Percentiles rank a stretch among this genome's conserved stretches.
phyloP scores from a whole-genome alignment of 2,113 vertebrate genomes.

The Halcyon senegalensis region DNA sequence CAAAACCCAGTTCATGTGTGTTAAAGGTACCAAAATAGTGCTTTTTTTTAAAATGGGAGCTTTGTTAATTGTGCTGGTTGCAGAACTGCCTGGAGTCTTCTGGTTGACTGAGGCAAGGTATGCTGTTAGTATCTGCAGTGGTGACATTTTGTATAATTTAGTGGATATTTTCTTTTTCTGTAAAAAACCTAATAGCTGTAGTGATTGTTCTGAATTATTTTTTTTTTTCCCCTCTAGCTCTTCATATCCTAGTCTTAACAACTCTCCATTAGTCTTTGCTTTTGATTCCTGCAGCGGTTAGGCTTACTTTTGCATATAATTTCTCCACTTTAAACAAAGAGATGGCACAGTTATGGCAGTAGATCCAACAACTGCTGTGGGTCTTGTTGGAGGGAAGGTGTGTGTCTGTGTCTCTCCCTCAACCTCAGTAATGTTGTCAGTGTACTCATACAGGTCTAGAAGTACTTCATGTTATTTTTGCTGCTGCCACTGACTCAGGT shows the following conservation, averaged over 20 bases:
- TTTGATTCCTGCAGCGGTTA: neutral
- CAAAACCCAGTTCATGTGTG: neutral
- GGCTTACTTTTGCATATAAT: neutral
- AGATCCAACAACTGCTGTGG: neutral
- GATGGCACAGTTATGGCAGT: neutral
- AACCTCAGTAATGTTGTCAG: neutral
- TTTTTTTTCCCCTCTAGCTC: neutral
- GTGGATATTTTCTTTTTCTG: neutral
- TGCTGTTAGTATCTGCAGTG: neutral
- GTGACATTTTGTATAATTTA: neutral
- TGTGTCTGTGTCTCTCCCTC: neutral
- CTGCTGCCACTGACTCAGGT: neutral
- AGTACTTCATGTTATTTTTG: neutral
- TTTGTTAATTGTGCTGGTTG: neutral
- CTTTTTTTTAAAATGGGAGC: neutral
- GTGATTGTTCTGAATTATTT: neutral
- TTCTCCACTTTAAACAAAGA: neutral
- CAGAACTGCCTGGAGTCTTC: neutral
- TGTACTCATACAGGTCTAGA: neutral
- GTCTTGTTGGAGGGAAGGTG: neutral
- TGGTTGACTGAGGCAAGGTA: neutral
- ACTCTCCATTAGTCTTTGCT: neutral
- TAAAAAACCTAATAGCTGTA: neutral
- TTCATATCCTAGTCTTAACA: neutral
- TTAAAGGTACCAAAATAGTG: fast-evolving